Conservation (phyloP, 2,113 vertebrate genomes). For the Xenopus laevis region DNA sequence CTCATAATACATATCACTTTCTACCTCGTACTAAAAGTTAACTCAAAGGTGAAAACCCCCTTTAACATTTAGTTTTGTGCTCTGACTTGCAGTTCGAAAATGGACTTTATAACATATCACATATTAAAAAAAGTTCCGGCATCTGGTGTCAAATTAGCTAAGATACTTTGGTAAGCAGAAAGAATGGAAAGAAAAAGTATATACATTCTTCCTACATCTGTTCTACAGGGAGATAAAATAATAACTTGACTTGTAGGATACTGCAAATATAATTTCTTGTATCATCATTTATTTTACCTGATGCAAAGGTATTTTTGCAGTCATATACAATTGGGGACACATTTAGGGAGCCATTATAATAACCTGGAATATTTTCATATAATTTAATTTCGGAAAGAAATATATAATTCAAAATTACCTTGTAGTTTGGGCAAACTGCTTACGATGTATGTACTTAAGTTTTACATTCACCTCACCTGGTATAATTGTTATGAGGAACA, state of each 20-base stretch:
- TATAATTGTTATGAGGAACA: neutral
- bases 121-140: slow-evolving; percentile 12
- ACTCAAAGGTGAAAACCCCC: no score
- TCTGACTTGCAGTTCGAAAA: no score
- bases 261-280: slow-evolving; percentile 25
- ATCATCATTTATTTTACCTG: slow-evolving; percentile 37
- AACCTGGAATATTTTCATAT: slow-evolving; percentile 9
- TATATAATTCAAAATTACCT: neutral
- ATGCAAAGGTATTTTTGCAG: slow-evolving; percentile 25
- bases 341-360: slow-evolving; percentile 21
- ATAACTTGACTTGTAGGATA: slow-evolving; percentile 21
- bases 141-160: slow-evolving; percentile 21
- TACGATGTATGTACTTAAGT: neutral
- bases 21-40: no score
- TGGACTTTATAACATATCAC: slow-evolving; percentile 17
- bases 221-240: slow-evolving; percentile 37
- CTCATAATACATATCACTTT: no score
- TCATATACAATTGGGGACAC: slow-evolving; percentile 32
- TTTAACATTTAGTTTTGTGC: no score
- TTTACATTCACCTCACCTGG: neutral
- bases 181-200: neutral
- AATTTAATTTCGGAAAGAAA: slow-evolving; percentile 4
- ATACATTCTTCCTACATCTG: slow-evolving; percentile 5
- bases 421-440: neutral
- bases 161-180: slow-evolving; percentile 5